A percentile compares a stretch with the other conserved stretches of the same genome.
Evolutionary conservation across 2,113 vertebrate genomes (phyloP).

Genomic region (Ciconia maguari): DNA sequence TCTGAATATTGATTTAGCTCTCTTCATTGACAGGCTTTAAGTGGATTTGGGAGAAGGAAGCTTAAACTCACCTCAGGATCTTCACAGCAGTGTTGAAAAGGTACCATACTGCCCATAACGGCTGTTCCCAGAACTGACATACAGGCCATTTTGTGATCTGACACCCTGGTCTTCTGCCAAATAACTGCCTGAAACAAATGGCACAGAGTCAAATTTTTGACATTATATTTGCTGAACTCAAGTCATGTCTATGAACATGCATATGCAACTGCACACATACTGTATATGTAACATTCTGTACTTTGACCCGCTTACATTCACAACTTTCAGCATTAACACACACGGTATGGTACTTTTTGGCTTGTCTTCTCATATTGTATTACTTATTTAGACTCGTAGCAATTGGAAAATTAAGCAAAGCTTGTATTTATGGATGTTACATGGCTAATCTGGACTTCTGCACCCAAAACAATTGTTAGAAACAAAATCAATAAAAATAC

Average conservation of each 20-base stretch:
- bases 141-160: constrained; percentile 89
- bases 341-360: neutral
- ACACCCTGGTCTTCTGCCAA: constrained; percentile 92
- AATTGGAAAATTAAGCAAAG: neutral
- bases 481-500: neutral
- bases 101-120: constrained; percentile 82
- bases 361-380: neutral
- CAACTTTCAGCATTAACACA: constrained; percentile 16
- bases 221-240: constrained; percentile 70
- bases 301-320: constrained; percentile 40
- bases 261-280: constrained; percentile 47
- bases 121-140: constrained; percentile 87
- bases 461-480: neutral
- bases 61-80: constrained; percentile 83
- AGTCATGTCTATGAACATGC: constrained; percentile 63
- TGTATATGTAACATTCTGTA: constrained; percentile 67
- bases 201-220: constrained; percentile 75
- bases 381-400: neutral
- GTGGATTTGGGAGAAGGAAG: constrained; percentile 9
- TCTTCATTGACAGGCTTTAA: neutral
- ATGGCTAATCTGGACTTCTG: neutral
- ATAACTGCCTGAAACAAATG: constrained; percentile 85
- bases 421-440: neutral
- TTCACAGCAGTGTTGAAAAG: constrained; percentile 82
- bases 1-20: neutral